Evolutionary conservation across 2,888 invertebrate species (phyloP).

Genomic region (Diarsia mendica): DNA sequence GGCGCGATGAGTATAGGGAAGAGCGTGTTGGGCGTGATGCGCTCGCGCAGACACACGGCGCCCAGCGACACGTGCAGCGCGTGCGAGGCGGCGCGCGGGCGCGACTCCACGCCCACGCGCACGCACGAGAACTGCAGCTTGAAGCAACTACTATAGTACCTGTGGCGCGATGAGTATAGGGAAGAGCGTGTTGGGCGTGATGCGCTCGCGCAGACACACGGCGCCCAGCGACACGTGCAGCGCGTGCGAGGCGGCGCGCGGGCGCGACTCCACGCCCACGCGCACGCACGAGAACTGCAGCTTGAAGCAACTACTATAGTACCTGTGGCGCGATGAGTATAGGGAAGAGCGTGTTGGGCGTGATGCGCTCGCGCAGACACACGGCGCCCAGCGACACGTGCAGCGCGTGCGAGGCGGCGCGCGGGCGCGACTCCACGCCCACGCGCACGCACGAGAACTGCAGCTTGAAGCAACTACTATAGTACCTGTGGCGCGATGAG

Average conservation of each 20-base stretch:
- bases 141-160: too few species aligned
- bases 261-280: too few species aligned
- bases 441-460: too few species aligned
- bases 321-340: too few species aligned
- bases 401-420: constrained; percentile 95
- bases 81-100: constrained; percentile 93
- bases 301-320: too few species aligned
- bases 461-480: too few species aligned
- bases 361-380: constrained; percentile 93
- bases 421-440: constrained; percentile 53
- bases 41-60: constrained; percentile 94
- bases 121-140: constrained; percentile 92
- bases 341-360: too few species aligned
- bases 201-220: constrained; percentile 94
- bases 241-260: constrained; percentile 94
- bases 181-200: too few species aligned
- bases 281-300: too few species aligned
- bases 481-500: constrained; percentile 94
- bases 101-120: too few species aligned
- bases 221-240: constrained; percentile 95
- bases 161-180: too few species aligned
- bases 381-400: constrained; percentile 95
- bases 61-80: constrained; percentile 95
- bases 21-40: constrained; percentile 66
- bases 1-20: too few species aligned